Base-by-base conservation (phyloP, 2,113 vertebrate genomes). In the Syngnathus typhle region DNA sequence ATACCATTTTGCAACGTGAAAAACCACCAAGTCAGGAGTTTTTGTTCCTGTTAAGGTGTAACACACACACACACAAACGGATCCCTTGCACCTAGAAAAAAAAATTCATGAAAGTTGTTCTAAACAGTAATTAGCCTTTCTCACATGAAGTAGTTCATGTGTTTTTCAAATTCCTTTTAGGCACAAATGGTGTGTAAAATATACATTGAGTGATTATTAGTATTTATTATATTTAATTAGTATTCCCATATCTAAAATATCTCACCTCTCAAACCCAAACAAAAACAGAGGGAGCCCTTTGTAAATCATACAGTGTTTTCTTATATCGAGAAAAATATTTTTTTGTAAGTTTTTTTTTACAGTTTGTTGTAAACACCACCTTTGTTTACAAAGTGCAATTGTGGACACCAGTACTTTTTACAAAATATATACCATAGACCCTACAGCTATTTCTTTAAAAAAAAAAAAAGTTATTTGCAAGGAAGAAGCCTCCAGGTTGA, bases 221-320 rank as follows among this genome's bases (percentile, higher is more conserved):
- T 56, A 8, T 44, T 63, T 38, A 60, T 52, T 62, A 76, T 65
- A 69, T 83, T 76, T 55, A 64, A 60, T 79, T 73, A 37, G 27
- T 51, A 64, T 68, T 75, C 75, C 70, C 65, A 72, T 69, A 75
- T 66, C n/a, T 58, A 71, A 76, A 77, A 73, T 69, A 71, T 47
- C 23, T 60, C 37, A 73, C 60, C 64, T 68, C 41, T 49, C 66
- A 75, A 63, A 69, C 65, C 60, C 68, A 68, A 64, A 79, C 55
- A 61, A 38, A 64, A 5, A 51, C 5, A 67, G 16, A 37, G 66
- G 32, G 23, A 80, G 65, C 43, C 64, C 47, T 75, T 78, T 78
- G 70, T 41, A 75, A 79, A 75, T 74, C 54, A 60, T 72, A 88
- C 85, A 86, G 82, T 84, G 81, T 81, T 77, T 47, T 16, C n/a